Percentiles rank a stretch among this genome's conserved stretches.
These are phyloP conservation scores for Sinotaia quadrata DNA, from an alignment of 2,888 invertebrate genomes.

Conservation along the genomic window DNA sequence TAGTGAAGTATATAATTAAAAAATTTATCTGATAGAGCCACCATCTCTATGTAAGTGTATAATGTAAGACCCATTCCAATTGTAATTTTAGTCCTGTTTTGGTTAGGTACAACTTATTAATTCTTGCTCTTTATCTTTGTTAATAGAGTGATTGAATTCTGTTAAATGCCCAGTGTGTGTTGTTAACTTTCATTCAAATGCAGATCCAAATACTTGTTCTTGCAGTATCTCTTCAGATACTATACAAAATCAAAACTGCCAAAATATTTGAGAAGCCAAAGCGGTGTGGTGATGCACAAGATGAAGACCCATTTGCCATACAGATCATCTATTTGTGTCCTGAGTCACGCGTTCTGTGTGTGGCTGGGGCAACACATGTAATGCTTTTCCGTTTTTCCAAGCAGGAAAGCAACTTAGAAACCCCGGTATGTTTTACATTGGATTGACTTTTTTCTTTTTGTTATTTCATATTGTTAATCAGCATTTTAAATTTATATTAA, in stretches of 20 bases:
- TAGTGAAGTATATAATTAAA: too few relatives aligned
- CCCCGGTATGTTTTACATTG: constrained; percentile 61
- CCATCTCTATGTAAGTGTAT: too few relatives aligned
- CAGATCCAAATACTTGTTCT: constrained; percentile 34
- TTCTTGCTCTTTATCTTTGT: too few relatives aligned
- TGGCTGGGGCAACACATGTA: constrained; percentile 94
- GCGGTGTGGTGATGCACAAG: constrained; percentile 60
- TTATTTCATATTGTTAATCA: background rate
- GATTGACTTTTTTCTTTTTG: too few relatives aligned
- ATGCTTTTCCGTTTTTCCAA: constrained; percentile 96
- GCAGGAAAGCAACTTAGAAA: constrained; percentile 81
- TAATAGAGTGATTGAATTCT: too few relatives aligned
- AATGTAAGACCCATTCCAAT: too few relatives aligned
- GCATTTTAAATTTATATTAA: too few relatives aligned
- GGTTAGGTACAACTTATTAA: too few relatives aligned
- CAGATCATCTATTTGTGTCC: constrained; percentile 92
- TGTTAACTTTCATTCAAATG: too few relatives aligned
- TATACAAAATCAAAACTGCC: constrained; percentile 97
- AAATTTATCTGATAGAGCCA: too few relatives aligned
- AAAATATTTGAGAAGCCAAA: constrained; percentile 87
- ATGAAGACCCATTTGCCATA: constrained; percentile 91
- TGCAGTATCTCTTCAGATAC: constrained; percentile 89
- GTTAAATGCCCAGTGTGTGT: too few relatives aligned
- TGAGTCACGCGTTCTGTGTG: constrained; percentile 89
- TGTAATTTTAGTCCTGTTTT: too few relatives aligned